Evolutionary conservation across 1,140 invertebrate species (phyloP), one percentile per base, ranked within the genome.

Genomic region (Rhyzopertha dominica): DNA sequence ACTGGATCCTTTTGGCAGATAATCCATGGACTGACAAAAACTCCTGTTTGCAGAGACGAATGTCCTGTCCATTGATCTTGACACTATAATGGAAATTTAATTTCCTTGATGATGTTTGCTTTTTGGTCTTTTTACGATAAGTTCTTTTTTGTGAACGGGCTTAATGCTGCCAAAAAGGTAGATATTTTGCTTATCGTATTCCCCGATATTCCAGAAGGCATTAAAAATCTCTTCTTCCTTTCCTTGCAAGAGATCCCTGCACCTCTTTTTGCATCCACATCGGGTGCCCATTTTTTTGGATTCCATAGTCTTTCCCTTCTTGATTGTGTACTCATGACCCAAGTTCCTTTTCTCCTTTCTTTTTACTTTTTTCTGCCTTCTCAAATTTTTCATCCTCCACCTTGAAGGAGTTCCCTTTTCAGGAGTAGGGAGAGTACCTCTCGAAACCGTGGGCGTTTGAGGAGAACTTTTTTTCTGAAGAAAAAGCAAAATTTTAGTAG

Each of bases 161-260:
- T 40, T 25, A 13, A 28, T 26, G 31, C 19, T 14, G 18, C 12
- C 7, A 28, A 29, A 42, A 30, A 40, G 14, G 19, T 42, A 42
- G 7, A 28, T 17, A 17, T 42, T 42, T 42, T 42, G 39, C 18
- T 28, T 42, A 12, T 42, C 16, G 18, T 28, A 42, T 9, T 25
- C 12, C 10, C 26, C 23, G 20, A 30, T 30, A 24, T 42, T 24
- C 24, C 39, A 42, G 31, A 42, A 42, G 8, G 39, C 12, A 37
- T 19, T 12, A 37, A 37, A 37, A 37, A 37, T 37, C 13, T 37
- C 23, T 19, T 20, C n/a, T 37, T 37, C 39, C 16, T 29, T 17
- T 12, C 24, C 24, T 3, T 42, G 16, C 26, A 42, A 17, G 4
- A n/a, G 32, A 18, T 35, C 4, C n/a, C 32, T 14, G 18, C 32